phyloP scores from a whole-genome alignment of 1,140 invertebrate genomes.

The Teleopsis dalmanni region DNA sequence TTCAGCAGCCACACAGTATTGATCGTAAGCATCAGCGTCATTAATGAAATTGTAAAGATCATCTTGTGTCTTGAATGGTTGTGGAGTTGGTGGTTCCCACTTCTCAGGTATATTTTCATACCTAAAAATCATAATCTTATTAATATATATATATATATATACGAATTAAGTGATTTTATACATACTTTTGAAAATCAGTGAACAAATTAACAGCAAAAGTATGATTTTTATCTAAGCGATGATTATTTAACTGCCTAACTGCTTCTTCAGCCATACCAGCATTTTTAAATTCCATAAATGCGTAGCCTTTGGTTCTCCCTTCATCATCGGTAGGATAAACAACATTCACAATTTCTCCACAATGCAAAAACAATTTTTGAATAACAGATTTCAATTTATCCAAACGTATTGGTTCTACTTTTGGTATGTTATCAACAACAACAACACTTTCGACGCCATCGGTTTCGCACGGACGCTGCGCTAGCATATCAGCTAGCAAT shows the following conservation, averaged over 20 bases:
- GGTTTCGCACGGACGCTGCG: conserved; percentile 82
- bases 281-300: conserved; percentile 87
- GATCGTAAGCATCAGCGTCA: conserved; percentile 91
- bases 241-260: conserved; percentile 79
- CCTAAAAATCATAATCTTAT: conserved; percentile 45
- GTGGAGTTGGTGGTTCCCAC: conserved; percentile 82
- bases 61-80: conserved; percentile 78
- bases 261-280: conserved; percentile 77
- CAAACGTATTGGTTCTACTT: conserved; percentile 83
- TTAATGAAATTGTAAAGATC: conserved; percentile 88
- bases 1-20: conserved; percentile 84
- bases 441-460: conserved; percentile 94
- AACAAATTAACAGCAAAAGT: conserved; percentile 94
- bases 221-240: conserved; percentile 93
- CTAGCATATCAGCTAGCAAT: conserved; percentile 77
- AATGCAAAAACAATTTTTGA: conserved; percentile 85
- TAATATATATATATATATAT: not conserved
- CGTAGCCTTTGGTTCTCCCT: conserved; percentile 85
- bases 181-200: conserved; percentile 87
- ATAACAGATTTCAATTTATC: conserved; percentile 92
- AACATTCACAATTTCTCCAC: conserved; percentile 84
- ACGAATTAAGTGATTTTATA: not conserved
- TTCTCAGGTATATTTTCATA: conserved; percentile 87
- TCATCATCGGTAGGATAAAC: conserved; percentile 80
- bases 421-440: conserved; percentile 92